phyloP scores from a whole-genome alignment of 2,113 vertebrate genomes.

The Hippoglossus stenolepis region DNA sequence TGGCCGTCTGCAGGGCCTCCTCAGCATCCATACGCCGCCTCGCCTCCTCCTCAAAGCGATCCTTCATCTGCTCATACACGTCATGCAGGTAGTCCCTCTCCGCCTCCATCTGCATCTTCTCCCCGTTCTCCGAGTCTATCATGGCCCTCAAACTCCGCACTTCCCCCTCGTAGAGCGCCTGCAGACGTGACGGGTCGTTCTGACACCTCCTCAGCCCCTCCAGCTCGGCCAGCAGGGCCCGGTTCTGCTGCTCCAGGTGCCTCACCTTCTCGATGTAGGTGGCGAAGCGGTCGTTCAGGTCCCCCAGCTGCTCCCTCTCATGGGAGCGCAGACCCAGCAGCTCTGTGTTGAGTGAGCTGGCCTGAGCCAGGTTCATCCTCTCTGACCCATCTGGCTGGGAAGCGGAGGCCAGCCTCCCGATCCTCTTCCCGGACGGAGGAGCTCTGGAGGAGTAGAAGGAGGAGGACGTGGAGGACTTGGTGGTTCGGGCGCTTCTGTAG shows the following conservation, averaged over 20 bases:
- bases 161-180: conserved; percentile 82
- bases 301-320: conserved; percentile 85
- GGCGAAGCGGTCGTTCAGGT: conserved; percentile 87
- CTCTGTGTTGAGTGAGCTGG: conserved; percentile 81
- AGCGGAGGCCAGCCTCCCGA: conserved; percentile 58
- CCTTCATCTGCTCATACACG: conserved; percentile 75
- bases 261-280: conserved; percentile 87
- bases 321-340: conserved; percentile 83
- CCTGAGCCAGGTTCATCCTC: conserved; percentile 78
- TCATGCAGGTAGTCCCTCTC: conserved; percentile 78
- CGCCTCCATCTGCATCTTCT: conserved; percentile 80
- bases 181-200: conserved; percentile 80
- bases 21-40: conserved; percentile 71
- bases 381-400: conserved; percentile 53
- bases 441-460: conserved; percentile 65
- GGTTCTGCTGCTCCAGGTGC: conserved; percentile 85
- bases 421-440: conserved; percentile 66
- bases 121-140: conserved; percentile 81
- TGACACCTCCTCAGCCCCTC: conserved; percentile 78
- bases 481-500: conserved; percentile 70
- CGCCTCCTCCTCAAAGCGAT: conserved; percentile 79
- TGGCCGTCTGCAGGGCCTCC: conserved; percentile 74
- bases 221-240: conserved; percentile 79
- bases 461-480: conserved; percentile 68
- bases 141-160: conserved; percentile 77